phyloP scores from a whole-genome alignment of 1,140 invertebrate species.

The Drosophila athabasca region DNA sequence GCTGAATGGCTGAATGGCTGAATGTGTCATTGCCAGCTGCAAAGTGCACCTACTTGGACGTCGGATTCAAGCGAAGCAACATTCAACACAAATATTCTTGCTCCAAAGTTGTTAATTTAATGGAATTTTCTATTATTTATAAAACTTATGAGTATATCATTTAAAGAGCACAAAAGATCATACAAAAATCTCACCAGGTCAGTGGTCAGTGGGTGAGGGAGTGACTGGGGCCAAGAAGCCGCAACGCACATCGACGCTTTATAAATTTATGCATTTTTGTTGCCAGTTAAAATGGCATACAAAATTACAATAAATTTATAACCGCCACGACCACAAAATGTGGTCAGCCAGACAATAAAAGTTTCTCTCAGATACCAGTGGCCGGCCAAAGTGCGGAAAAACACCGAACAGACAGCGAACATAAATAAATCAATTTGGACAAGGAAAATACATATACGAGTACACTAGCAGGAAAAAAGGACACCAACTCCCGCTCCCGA shows the following conservation, averaged over 20 bases:
- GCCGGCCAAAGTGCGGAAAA: conserved; percentile 33
- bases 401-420: conserved; percentile 35
- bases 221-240: conserved; percentile 7
- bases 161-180: too few species aligned
- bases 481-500: neutral
- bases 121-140: neutral
- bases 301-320: conserved; percentile 80
- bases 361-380: conserved; percentile 36
- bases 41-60: conserved; percentile 11
- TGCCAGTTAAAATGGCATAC: conserved; percentile 36
- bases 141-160: too few species aligned
- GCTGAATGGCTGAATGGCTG: conserved; percentile 35
- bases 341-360: conserved; percentile 71
- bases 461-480: conserved; percentile 17
- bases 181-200: too few species aligned
- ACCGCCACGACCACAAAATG: conserved; percentile 69
- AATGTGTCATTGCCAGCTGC: conserved; percentile 30
- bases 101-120: neutral
- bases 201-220: too few species aligned
- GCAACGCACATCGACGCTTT: conserved; percentile 62
- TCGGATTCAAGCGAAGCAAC: neutral
- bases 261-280: conserved; percentile 74
- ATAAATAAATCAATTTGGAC: conserved; percentile 78
- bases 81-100: neutral
- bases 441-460: too few species aligned